phyloP scores from a whole-genome alignment of 1,140 invertebrate species.

The Ceratosolen fusciceps region DNA sequence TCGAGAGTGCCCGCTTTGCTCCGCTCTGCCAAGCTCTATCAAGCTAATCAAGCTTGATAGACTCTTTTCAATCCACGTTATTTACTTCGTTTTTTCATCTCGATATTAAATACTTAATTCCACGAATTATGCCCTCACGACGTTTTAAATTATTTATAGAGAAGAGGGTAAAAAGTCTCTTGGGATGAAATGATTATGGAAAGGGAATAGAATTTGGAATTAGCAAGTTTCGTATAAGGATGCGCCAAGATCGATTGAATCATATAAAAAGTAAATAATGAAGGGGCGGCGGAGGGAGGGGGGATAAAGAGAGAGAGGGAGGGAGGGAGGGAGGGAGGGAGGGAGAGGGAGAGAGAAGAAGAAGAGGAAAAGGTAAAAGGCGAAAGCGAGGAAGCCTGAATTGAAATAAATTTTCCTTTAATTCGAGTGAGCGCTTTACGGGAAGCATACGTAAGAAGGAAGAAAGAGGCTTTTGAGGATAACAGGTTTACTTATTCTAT shows the following conservation, averaged over 20 bases:
- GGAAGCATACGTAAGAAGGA: no score
- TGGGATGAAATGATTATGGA: neutral
- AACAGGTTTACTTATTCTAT: neutral
- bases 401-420: neutral
- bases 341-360: no score
- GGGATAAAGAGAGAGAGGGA: no score
- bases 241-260: neutral
- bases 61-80: neutral
- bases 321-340: no score
- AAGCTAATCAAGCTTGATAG: neutral
- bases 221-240: neutral
- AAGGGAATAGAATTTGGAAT: constrained; percentile 2
- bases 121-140: neutral
- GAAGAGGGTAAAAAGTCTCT: neutral
- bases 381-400: neutral
- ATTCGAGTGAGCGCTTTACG: neutral
- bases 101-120: constrained; percentile 4
- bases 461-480: neutral
- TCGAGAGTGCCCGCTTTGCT: neutral
- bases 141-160: neutral
- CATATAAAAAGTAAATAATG: no score
- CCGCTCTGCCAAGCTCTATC: no score
- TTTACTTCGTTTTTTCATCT: neutral
- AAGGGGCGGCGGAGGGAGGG: no score
- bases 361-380: no score